Conservation (phyloP, 2,888 invertebrate genomes). For the Rhopalosiphum nymphaeae region DNA sequence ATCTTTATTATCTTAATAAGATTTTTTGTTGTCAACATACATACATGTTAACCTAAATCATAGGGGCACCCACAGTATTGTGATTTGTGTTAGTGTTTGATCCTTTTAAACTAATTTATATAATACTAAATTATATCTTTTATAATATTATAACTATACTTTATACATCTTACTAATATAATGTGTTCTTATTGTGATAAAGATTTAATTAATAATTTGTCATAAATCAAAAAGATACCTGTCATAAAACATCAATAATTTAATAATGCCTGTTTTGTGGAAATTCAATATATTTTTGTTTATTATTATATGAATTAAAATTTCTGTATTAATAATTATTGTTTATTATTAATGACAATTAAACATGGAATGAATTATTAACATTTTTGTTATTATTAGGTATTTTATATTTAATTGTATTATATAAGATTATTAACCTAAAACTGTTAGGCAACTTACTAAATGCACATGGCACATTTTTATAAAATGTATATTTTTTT, state of each 20-base stretch:
- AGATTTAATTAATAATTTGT: background rate
- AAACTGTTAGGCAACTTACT: background rate
- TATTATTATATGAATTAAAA: background rate
- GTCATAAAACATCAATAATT: background rate
- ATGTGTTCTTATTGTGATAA: background rate
- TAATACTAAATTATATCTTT: background rate
- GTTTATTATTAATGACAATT: background rate
- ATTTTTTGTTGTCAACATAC: background rate
- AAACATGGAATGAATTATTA: background rate
- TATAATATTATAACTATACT: background rate
- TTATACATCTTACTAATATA: background rate
- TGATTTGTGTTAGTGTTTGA: background rate
- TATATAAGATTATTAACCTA: background rate
- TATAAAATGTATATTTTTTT: background rate
- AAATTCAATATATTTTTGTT: background rate
- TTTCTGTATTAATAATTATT: background rate
- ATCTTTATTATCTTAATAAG: constrained; percentile 34
- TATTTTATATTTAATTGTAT: background rate
- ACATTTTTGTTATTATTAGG: background rate
- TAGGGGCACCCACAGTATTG: background rate
- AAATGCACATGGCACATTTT: background rate
- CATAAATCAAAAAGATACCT: background rate
- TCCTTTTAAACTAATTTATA: background rate
- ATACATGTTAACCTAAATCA: background rate
- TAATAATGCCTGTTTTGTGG: background rate